phyloP scores from a whole-genome alignment of 2,113 vertebrate species.

The Malurus elegans region DNA sequence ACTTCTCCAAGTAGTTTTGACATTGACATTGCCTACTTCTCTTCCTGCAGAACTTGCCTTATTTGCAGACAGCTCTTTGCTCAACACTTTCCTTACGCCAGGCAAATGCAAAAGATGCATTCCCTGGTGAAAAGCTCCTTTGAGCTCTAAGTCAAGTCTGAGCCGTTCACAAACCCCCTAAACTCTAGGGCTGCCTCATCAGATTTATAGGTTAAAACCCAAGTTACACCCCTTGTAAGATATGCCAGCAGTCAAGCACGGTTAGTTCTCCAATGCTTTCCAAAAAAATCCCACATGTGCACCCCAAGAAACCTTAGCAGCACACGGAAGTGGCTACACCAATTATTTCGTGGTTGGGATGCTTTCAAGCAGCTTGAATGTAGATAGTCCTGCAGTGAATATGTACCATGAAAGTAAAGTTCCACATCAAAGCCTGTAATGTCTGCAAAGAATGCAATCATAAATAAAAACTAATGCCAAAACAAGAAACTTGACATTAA shows the following conservation, averaged over 20 bases:
- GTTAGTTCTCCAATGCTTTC: not conserved
- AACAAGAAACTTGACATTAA: slow-evolving; percentile 12
- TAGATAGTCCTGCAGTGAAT: slow-evolving; percentile 5
- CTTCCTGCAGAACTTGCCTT: not conserved
- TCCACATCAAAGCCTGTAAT: slow-evolving; percentile 27
- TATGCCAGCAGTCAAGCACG: not conserved
- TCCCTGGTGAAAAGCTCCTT: not conserved
- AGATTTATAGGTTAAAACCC: not conserved
- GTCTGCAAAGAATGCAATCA: not conserved
- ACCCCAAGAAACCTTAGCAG: not conserved
- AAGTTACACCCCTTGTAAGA: not conserved
- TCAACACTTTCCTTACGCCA: not conserved
- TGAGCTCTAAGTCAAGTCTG: not conserved
- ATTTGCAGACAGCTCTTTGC: not conserved
- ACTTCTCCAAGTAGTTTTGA: not conserved
- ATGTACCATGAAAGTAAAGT: not conserved
- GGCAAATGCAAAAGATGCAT: not conserved
- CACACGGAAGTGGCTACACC: not conserved
- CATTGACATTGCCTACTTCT: not conserved
- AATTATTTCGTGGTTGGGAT: not conserved
- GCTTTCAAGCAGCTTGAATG: not conserved
- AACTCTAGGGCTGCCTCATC: not conserved
- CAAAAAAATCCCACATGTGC: not conserved
- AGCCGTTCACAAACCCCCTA: not conserved
- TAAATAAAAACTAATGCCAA: slow-evolving; percentile 56